Evolutionary conservation across 2,113 vertebrate genomes (phyloP), one percentile per base, ranked within the genome.

Genomic region (Mirounga angustirostris): DNA sequence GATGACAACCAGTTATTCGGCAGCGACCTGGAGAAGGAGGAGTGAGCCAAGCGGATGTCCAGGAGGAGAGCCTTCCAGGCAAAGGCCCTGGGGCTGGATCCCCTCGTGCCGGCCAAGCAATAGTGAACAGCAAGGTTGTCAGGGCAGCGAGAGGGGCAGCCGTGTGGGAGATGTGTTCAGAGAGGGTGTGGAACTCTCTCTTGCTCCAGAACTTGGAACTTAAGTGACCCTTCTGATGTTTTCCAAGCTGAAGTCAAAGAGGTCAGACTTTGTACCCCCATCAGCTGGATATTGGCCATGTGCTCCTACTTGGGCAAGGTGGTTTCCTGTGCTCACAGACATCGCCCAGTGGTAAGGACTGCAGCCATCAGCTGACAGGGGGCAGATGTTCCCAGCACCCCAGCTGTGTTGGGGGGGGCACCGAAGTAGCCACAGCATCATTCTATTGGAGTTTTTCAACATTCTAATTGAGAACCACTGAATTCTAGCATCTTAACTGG

Each of bases 301-400:
- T 1, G 26, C 14, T 67, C 50, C 50, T 65, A 13, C 63, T 16
- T 4, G 8, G 1, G 4, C 71, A 58, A 3, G 3, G 33, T 1
- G 4, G 22, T 2, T 10, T 63, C 18, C 46, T 28, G 21, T 3
- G 26, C 19, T 18, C 63, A 28, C 7, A 21, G 56, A 2, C 1
- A 0, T 0, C 4, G 6, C 1, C 58, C 1, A 0, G 24, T 4
- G 18, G 36, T 40, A 40, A 56, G 18, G 26, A 4, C 4, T 2
- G 1, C 14, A 30, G 26, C 86, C 59, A 1, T 33, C 12, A 13
- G 28, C 58, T 0, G 1, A 10, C 3, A 2, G 15, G 33, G 15
- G 33, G 54, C 54, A 15, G 58, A 4, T 22, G 24, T 2, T 21
- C n/a, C 28, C 58, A 36, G 52, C 36, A 19, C 58, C 40, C 40